phyloP scores from a whole-genome alignment of 64 coral and sea anemone species.

The Hydrozoanthus tunicans region DNA sequence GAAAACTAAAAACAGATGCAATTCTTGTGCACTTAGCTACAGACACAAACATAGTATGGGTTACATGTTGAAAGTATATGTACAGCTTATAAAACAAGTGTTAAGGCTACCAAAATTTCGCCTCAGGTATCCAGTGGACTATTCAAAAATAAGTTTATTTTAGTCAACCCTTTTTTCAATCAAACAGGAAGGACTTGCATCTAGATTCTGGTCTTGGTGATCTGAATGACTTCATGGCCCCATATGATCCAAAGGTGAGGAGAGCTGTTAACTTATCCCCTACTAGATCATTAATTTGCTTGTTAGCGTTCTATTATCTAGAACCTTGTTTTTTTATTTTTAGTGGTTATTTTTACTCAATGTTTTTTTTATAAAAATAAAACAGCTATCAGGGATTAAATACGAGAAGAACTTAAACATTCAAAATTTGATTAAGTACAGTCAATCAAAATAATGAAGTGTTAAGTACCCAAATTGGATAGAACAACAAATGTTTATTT shows the following conservation, averaged over 20 bases:
- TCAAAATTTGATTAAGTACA: too few species aligned
- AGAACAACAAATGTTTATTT: background rate
- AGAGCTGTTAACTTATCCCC: background rate
- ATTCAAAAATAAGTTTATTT: background rate
- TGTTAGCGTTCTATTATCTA: background rate
- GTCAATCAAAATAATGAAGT: too few species aligned
- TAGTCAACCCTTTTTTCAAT: background rate
- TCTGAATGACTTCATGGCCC: conserved; percentile 80
- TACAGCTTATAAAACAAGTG: too few species aligned
- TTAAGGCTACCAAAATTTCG: too few species aligned
- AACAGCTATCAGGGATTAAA: too few species aligned
- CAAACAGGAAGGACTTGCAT: conserved; percentile 85
- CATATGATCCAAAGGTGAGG: conserved; percentile 76
- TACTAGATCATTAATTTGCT: background rate
- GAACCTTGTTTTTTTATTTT: background rate
- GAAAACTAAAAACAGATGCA: too few species aligned
- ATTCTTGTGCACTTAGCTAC: too few species aligned
- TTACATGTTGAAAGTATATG: too few species aligned
- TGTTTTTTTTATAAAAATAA: background rate
- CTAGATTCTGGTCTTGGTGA: conserved; percentile 74
- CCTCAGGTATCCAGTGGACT: too few species aligned
- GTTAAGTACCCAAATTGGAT: background rate
- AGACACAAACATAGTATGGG: too few species aligned
- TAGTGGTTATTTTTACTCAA: background rate
- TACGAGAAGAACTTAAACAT: too few species aligned